Evolutionary conservation across 2,888 invertebrate genomes (phyloP), one percentile per base, ranked within the genome.

Genomic region (Eudemis profundana): DNA sequence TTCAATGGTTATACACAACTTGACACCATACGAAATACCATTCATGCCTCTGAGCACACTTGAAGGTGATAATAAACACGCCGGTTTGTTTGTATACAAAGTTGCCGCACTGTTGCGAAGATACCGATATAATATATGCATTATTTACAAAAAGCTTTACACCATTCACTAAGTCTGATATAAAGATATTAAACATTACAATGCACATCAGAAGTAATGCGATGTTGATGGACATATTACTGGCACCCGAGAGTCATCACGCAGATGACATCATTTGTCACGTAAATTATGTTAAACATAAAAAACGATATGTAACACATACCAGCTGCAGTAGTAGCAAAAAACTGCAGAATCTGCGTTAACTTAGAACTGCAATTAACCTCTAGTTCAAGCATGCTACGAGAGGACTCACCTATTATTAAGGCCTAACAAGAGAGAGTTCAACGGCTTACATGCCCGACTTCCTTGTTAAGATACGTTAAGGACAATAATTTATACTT

Each of bases 361-460:
- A 73, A 71, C 74, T 68, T 67, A 68, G 66, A 73, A 73, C 69
- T 63, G 73, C 76, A 81, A 81, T 81, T 81, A 81, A 80, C 82
- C 80, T 70, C 56, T 68, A 72, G 83, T 78, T 84, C 79, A 81
- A 77, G 69, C 69, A 56, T n/a, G 60, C 62, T 63, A n/a, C 68
- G 68, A 70, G 69, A 72, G 70, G 70, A 70, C 63, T 68, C 57
- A 53, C 69, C 69, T 69, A 68, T 77, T 74, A 77, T 74, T 74
- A 78, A 72, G 74, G 67, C 71, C 69, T 70, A 75, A 73, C 67
- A 47, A 42, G 77, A 79, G 78, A 79, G 78, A 79, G 78, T 78
- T 76, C 74, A 75, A 70, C 69, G 59, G 69, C 67, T 70, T 67
- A 61, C 40, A 46, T 67, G 67, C 70, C 73, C 47, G 42, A 63